These are phyloP conservation scores for Nicator chloris DNA, from an alignment of 2,113 vertebrate genomes.

Conservation along the genomic window DNA sequence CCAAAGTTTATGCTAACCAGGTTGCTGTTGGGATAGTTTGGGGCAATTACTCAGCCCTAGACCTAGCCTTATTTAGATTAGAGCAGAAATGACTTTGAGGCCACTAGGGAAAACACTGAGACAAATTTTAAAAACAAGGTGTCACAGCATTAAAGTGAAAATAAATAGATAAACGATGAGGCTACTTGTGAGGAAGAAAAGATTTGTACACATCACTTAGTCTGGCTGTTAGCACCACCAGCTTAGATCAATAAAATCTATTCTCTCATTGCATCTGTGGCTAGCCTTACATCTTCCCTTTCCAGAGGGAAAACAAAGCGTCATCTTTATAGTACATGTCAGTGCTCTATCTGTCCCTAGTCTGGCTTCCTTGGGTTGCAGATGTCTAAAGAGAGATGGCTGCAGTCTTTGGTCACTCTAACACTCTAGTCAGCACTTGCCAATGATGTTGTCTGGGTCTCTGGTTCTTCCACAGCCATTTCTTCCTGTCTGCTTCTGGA, in stretches of 20 bases:
- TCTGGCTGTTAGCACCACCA: slow-evolving; percentile 1
- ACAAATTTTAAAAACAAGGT: background rate
- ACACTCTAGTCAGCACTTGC: background rate
- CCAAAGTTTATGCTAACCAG: background rate
- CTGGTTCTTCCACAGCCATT: background rate
- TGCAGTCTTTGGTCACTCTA: background rate
- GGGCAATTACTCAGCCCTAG: background rate
- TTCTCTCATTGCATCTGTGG: slow-evolving; percentile 24
- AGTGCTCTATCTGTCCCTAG: background rate
- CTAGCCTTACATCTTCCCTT: slow-evolving; percentile 10
- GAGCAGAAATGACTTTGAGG: background rate
- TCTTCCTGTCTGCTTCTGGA: background rate
- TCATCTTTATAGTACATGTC: background rate
- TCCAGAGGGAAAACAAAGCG: background rate
- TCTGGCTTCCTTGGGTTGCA: background rate
- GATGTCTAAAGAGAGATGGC: background rate
- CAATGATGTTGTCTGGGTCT: fast-evolving
- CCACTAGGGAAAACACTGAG: background rate
- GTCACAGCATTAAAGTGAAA: background rate
- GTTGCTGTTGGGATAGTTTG: background rate
- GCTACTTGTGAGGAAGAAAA: background rate
- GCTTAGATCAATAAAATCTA: slow-evolving; percentile 59
- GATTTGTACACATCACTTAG: slow-evolving; percentile 50
- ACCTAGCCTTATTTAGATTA: background rate
- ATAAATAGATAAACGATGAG: slow-evolving; percentile 14